phyloP scores from a whole-genome alignment of 1,140 invertebrate species.

The Hycleus phaleratus region DNA sequence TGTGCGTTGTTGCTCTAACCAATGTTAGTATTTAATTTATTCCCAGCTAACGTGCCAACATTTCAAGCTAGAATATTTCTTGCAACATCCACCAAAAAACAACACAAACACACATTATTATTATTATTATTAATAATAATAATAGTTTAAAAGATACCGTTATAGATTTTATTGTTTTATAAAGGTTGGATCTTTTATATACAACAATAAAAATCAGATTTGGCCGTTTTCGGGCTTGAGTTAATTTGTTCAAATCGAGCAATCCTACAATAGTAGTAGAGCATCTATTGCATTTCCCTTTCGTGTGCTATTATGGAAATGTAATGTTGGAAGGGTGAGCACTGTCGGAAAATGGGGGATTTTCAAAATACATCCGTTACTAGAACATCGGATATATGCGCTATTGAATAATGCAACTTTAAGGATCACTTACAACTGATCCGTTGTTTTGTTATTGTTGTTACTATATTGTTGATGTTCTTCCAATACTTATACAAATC shows the following conservation, averaged over 20 bases:
- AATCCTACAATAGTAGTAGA: background rate
- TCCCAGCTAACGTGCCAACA: slow-evolving; percentile 32
- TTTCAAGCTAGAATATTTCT: slow-evolving; percentile 16
- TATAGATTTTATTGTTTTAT: background rate
- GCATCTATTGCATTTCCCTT: slow-evolving; percentile 12
- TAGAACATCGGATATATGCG: slow-evolving; percentile 8
- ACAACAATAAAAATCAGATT: slow-evolving; percentile 15
- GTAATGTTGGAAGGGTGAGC: slow-evolving; percentile 13
- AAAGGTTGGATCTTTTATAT: background rate
- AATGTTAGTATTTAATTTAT: slow-evolving; percentile 30
- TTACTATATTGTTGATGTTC: no score
- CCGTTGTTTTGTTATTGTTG: no score
- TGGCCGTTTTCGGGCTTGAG: background rate
- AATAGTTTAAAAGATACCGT: slow-evolving; percentile 19
- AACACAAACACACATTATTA: background rate
- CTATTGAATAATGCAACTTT: slow-evolving; percentile 1
- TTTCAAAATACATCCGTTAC: slow-evolving; percentile 15
- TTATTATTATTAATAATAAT: background rate
- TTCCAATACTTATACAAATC: no score
- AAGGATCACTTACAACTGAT: no score
- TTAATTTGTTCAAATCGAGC: slow-evolving; percentile 10
- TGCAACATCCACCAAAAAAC: background rate
- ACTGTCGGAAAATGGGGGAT: slow-evolving; percentile 15
- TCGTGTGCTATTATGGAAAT: slow-evolving; percentile 15
- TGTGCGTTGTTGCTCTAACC: slow-evolving; percentile 22